A percentile compares a stretch with the other conserved stretches of the same genome.
These are phyloP conservation scores for Pterostichus niger DNA, from an alignment of 2,888 invertebrate genomes.

Conservation along the genomic window DNA sequence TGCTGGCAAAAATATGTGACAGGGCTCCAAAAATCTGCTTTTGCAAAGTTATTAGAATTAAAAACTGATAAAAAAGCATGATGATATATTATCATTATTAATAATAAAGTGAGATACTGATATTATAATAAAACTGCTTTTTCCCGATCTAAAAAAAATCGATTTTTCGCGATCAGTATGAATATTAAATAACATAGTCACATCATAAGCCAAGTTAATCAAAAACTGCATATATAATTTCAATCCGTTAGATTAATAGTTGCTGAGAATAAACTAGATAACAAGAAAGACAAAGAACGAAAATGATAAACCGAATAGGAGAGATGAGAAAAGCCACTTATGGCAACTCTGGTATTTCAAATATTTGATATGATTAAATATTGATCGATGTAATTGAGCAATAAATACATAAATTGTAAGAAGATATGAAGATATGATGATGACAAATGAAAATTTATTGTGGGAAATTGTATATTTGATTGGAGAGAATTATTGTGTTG, in stretches of 20 bases:
- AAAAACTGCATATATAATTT: constrained; percentile 31
- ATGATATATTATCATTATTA: no score
- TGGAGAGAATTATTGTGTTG: no score
- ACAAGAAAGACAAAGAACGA: neutral
- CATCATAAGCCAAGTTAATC: constrained; percentile 22
- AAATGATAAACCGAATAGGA: neutral
- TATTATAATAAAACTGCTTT: no score
- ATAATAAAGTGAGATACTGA: no score
- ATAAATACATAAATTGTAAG: constrained; percentile 2
- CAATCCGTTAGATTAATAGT: constrained; percentile 20
- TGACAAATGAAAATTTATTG: constrained; percentile 22
- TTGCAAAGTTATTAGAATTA: no score
- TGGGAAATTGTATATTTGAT: neutral
- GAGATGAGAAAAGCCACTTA: constrained; percentile 4
- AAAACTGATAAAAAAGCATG: no score
- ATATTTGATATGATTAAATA: constrained; percentile 40
- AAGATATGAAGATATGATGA: neutral
- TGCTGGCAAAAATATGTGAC: no score
- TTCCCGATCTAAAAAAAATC: no score
- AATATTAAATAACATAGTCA: neutral
- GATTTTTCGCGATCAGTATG: neutral
- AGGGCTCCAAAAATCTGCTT: no score
- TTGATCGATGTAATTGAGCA: constrained; percentile 22
- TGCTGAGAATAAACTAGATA: neutral
- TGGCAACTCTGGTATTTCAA: constrained; percentile 8